A percentile compares a stretch with the other conserved stretches of the same genome.
Conservation (phyloP, 2,888 invertebrate genomes). For the Invenusta paracnida region DNA sequence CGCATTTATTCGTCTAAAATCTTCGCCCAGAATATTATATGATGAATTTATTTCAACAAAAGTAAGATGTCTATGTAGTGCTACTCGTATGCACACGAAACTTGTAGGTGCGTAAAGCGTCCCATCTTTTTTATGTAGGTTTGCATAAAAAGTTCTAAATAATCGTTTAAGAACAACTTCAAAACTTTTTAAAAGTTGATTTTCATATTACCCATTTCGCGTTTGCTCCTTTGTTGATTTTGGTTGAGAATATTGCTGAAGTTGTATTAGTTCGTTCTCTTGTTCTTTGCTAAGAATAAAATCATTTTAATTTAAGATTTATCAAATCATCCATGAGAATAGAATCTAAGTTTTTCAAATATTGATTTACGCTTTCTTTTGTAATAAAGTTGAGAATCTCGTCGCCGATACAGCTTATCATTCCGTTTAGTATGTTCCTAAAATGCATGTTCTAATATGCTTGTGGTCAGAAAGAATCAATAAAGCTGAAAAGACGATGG, state of each 20-base stretch:
- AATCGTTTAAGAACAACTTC: slow-evolving; percentile 22
- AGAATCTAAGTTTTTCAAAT: slow-evolving; percentile 1
- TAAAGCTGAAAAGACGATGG: too few species aligned
- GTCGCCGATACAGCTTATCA: slow-evolving; percentile 6
- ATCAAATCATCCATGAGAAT: not conserved
- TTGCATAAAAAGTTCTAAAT: slow-evolving; percentile 24
- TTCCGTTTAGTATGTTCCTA: too few species aligned
- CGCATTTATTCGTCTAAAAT: slow-evolving; percentile 13
- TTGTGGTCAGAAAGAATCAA: not conserved
- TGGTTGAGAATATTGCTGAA: slow-evolving; percentile 7
- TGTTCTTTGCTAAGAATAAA: slow-evolving; percentile 23
- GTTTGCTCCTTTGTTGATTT: slow-evolving; percentile 20
- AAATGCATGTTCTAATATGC: not conserved
- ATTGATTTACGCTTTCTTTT: not conserved
- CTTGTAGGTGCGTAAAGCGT: slow-evolving; percentile 8
- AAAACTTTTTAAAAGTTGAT: slow-evolving; percentile 1
- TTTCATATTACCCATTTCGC: slow-evolving; percentile 4
- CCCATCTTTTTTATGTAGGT: not conserved
- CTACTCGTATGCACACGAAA: slow-evolving; percentile 9
- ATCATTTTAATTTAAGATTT: not conserved
- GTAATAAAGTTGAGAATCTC: not conserved
- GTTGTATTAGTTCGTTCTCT: slow-evolving; percentile 21
- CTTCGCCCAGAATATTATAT: not conserved
- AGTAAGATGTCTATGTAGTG: slow-evolving; percentile 26
- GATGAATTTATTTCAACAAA: slow-evolving; percentile 16